Percentiles rank a stretch among this genome's conserved stretches.
These are phyloP conservation scores for Rhabdomys dilectus DNA, from an alignment of 2,113 vertebrate genomes.

Conservation along the genomic window DNA sequence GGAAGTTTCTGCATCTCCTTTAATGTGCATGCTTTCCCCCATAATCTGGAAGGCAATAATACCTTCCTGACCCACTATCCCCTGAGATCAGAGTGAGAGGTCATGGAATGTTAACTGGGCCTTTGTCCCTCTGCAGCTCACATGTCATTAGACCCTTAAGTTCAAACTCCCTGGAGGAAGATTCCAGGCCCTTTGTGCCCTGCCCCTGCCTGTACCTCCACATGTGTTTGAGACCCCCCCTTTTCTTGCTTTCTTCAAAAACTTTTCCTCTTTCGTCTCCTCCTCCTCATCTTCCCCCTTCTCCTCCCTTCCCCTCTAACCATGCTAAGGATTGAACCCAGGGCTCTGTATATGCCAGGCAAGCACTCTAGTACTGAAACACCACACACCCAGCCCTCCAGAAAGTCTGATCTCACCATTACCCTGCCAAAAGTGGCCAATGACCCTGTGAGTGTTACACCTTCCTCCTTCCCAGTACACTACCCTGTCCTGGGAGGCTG, in stretches of 20 bases:
- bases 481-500: background rate
- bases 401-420: background rate
- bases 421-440: too few relatives aligned
- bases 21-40: background rate
- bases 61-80: background rate
- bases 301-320: background rate
- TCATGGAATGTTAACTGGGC: background rate
- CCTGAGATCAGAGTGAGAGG: background rate
- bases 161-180: background rate
- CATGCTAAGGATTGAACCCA: background rate
- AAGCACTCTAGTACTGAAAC: background rate
- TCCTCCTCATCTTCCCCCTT: background rate
- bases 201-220: background rate
- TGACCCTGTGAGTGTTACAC: background rate
- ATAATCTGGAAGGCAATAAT: background rate
- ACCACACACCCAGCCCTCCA: background rate
- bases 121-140: background rate
- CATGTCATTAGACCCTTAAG: background rate
- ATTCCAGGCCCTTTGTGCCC: background rate
- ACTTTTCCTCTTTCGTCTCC: background rate
- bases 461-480: background rate
- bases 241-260: background rate
- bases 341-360: background rate
- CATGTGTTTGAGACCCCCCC: background rate
- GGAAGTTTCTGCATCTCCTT: background rate